Evolutionary conservation across 2,113 vertebrate species (phyloP).

Genomic region (Xenopus tropicalis): DNA sequence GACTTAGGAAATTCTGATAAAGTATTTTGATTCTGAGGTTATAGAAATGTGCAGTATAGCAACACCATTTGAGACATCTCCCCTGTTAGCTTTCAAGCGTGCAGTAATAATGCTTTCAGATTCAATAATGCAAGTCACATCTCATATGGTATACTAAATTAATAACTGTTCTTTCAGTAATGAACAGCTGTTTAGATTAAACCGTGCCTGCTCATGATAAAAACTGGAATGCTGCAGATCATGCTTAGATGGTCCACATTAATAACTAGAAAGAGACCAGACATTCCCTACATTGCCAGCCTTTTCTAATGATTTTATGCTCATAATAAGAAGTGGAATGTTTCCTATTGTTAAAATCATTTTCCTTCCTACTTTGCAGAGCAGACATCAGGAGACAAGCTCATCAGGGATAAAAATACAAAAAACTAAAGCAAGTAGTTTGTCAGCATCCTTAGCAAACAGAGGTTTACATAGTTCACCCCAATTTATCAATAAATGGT

Average conservation of each 20-base stretch:
- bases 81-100: too few relatives aligned
- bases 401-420: constrained; percentile 10
- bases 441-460: constrained; percentile 3
- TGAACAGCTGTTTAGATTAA: background rate
- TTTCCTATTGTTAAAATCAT: constrained; percentile 28
- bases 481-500: constrained; percentile 15
- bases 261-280: background rate
- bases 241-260: background rate
- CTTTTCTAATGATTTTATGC: constrained; percentile 16
- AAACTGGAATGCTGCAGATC: background rate
- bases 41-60: too few relatives aligned
- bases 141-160: too few relatives aligned
- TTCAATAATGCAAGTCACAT: too few relatives aligned
- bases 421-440: constrained; percentile 21
- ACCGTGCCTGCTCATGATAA: background rate
- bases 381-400: constrained; percentile 5
- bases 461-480: constrained; percentile 1
- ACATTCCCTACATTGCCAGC: background rate
- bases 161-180: too few relatives aligned
- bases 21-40: too few relatives aligned
- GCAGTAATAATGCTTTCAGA: too few relatives aligned
- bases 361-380: constrained; percentile 10
- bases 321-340: constrained; percentile 1
- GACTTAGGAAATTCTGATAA: too few relatives aligned
- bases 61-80: too few relatives aligned